Conservation (phyloP, 2,888 invertebrate species). For the Drosophila mettleri region DNA sequence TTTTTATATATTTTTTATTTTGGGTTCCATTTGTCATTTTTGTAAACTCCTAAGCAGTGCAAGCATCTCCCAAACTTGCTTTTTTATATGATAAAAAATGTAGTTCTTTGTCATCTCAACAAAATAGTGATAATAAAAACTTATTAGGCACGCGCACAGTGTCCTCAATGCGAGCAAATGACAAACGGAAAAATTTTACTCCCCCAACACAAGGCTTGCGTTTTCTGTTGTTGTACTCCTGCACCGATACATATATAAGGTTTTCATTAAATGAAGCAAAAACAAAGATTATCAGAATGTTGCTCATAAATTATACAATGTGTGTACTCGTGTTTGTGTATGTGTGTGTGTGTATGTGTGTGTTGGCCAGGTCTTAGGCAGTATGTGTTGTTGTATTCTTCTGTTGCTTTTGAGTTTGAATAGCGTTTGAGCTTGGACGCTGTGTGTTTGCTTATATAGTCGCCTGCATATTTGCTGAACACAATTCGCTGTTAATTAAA, state of each 20-base stretch:
- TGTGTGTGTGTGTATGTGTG: conserved; percentile 6
- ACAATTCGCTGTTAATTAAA: conserved; percentile 57
- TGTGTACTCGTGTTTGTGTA: neutral
- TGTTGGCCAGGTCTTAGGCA: conserved; percentile 49
- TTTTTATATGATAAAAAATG: conserved; percentile 25
- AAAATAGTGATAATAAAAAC: conserved; percentile 30
- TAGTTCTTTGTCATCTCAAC: conserved; percentile 11
- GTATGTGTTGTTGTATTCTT: conserved; percentile 45
- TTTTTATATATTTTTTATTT: conserved; percentile 4
- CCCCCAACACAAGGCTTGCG: conserved; percentile 17
- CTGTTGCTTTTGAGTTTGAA: neutral
- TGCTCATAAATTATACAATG: conserved; percentile 11
- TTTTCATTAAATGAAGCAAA: conserved; percentile 28
- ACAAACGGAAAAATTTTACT: conserved; percentile 25
- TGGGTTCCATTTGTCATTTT: conserved; percentile 17
- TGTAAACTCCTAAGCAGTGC: conserved; percentile 66
- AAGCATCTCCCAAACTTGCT: conserved; percentile 59
- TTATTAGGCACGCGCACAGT: conserved; percentile 49
- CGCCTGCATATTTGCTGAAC: conserved; percentile 50
- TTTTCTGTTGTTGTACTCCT: conserved; percentile 53
- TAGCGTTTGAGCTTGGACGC: conserved; percentile 35
- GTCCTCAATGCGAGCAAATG: conserved; percentile 32
- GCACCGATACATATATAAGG: conserved; percentile 70
- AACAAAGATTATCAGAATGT: conserved; percentile 13
- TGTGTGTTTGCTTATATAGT: conserved; percentile 19